phyloP scores from a whole-genome alignment of 2,888 invertebrate genomes.

The Teinopalpus imperialis region DNA sequence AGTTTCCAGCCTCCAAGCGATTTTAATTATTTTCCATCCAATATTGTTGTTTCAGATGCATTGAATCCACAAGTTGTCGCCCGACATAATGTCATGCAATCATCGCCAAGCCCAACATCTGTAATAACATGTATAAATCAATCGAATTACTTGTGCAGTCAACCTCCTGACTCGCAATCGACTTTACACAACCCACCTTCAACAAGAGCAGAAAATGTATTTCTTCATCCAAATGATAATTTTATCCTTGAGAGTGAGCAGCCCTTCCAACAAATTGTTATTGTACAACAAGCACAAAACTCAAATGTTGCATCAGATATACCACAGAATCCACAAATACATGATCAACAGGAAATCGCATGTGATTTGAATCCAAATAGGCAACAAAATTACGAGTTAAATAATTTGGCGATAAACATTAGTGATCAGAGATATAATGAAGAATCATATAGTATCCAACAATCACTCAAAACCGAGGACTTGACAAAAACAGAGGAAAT shows the following conservation, averaged over 20 bases:
- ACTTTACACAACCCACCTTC: slow-evolving; percentile 31
- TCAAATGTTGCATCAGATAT: slow-evolving; percentile 30
- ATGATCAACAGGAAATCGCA: slow-evolving; percentile 35
- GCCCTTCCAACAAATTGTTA: slow-evolving; percentile 56
- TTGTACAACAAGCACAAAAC: slow-evolving; percentile 46
- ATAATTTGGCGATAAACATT: slow-evolving; percentile 53
- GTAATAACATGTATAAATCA: slow-evolving; percentile 75
- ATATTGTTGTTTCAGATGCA: slow-evolving; percentile 19
- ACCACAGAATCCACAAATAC: slow-evolving; percentile 33
- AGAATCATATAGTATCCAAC: slow-evolving; percentile 37
- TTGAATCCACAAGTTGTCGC: slow-evolving; percentile 55
- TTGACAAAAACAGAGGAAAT: slow-evolving; percentile 40
- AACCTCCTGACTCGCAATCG: slow-evolving; percentile 42
- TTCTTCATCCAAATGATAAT: slow-evolving; percentile 44
- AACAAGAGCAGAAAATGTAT: slow-evolving; percentile 34
- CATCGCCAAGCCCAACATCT: slow-evolving; percentile 75
- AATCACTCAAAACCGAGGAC: slow-evolving; percentile 35
- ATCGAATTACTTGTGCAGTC: slow-evolving; percentile 70
- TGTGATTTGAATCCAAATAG: slow-evolving; percentile 39
- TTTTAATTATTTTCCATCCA: too few species aligned
- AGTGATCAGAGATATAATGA: slow-evolving; percentile 41
- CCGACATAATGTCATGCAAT: slow-evolving; percentile 60
- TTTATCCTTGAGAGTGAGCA: slow-evolving; percentile 37
- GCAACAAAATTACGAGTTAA: slow-evolving; percentile 53
- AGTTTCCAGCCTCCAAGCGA: too few species aligned